Base-by-base conservation (phyloP, 2,888 invertebrate species). In the Dryadula phaetusa region DNA sequence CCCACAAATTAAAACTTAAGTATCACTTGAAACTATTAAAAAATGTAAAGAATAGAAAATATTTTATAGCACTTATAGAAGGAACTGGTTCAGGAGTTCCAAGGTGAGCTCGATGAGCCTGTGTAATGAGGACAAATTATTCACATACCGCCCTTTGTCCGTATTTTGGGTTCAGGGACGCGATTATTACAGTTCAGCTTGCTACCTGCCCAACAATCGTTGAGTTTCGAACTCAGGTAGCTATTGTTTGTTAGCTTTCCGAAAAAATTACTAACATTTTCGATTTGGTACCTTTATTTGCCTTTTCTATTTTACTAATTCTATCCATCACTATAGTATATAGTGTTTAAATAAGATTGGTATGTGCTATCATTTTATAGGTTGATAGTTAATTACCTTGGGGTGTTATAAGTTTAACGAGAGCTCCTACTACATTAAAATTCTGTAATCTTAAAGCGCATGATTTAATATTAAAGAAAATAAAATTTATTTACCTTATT, bases 91-190 rank as follows among this genome's bases (percentile, higher is more conserved):
- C 84, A 80, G 76, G 78, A 79, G 80, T 73, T 79, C 52, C 90
- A 90, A 92, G 89, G 90, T 87, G 84, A 90, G 86, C 88, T 74
- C 75, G 81, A 77, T 79, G 58, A 81, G 85, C 85, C 85, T 82
- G 82, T 83, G 82, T 85, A 85, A 83, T 85, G 87, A 81, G 82
- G 79, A 87, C 86, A 83, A 85, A 88, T 87, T 86, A 87, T 88
- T 87, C 85, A 86, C 86, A 87, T 89, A 81, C 86, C 85, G 79
- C 82, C 86, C 85, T 90, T 88, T 88, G 88, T 88, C 86, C 85
- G 84, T 82, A 79, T 84, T 81, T 80, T 79, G 83, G 82, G 85
- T 85, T 85, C 86, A 86, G 80, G 85, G 84, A 81, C 83, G 81
- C 81, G 75, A 80, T 75, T 70, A 72, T 69, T 72, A 68, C 70